Conservation (phyloP, 2,113 vertebrate species). For the Bubo scandiacus region DNA sequence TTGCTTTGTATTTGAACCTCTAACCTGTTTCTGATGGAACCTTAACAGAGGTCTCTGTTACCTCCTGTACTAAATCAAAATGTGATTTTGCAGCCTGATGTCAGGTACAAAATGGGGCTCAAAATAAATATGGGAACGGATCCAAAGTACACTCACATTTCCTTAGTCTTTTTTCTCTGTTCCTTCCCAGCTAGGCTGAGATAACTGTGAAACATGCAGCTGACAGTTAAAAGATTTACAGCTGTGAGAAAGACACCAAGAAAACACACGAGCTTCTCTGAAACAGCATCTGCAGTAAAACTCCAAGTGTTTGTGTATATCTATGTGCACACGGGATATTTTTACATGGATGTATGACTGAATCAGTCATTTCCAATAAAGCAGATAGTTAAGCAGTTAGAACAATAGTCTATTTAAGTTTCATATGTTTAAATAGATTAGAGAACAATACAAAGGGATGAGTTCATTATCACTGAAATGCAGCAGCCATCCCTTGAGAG, state of each 20-base stretch:
- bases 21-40: background rate
- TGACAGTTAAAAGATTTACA: constrained; percentile 22
- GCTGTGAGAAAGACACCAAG: background rate
- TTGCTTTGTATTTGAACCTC: background rate
- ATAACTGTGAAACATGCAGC: background rate
- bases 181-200: background rate
- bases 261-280: background rate
- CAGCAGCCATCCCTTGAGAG: background rate
- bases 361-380: background rate
- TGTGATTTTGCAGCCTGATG: background rate
- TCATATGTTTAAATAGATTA: background rate
- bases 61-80: background rate
- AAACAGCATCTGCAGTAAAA: background rate
- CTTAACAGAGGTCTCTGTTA: background rate
- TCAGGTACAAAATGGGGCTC: background rate
- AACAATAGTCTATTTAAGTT: background rate
- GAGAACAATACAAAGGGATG: background rate
- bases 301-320: background rate
- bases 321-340: background rate
- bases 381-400: background rate
- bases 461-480: background rate
- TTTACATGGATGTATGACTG: background rate
- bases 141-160: constrained; percentile 25
- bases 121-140: constrained; percentile 17
- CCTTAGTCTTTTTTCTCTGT: background rate